Conservation (phyloP, 2,797 vertebrate species). For the Peromyscus nudipes region DNA sequence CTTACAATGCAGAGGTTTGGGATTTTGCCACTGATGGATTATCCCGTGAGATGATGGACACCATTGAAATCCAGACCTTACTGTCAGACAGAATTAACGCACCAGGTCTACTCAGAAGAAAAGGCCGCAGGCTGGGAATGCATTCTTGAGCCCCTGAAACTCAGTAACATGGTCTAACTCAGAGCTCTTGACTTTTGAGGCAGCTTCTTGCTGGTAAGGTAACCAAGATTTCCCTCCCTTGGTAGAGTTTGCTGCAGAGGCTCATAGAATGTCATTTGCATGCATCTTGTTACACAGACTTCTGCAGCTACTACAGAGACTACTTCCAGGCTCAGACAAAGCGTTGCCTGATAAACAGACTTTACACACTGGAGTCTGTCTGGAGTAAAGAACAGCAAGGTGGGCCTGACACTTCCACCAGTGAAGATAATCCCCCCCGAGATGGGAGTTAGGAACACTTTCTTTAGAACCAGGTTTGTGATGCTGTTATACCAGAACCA, state of each 20-base stretch:
- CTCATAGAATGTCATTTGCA: slow-evolving; percentile 90
- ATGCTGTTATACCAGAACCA: slow-evolving; percentile 76
- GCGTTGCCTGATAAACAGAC: slow-evolving; percentile 91
- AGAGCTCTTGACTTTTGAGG: slow-evolving; percentile 86
- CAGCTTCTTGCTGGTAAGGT: slow-evolving; percentile 87
- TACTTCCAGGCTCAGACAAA: slow-evolving; percentile 91
- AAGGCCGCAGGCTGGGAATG: slow-evolving; percentile 88
- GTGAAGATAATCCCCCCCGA: slow-evolving; percentile 89
- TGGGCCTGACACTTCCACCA: slow-evolving; percentile 91
- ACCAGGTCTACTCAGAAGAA: slow-evolving; percentile 88
- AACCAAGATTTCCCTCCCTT: slow-evolving; percentile 79
- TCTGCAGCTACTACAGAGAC: slow-evolving; percentile 63
- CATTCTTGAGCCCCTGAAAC: slow-evolving; percentile 87
- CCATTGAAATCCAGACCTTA: slow-evolving; percentile 80
- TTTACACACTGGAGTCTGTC: slow-evolving; percentile 91
- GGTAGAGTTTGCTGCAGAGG: slow-evolving; percentile 86
- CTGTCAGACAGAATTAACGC: slow-evolving; percentile 88
- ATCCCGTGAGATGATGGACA: slow-evolving; percentile 78
- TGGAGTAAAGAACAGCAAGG: slow-evolving; percentile 91
- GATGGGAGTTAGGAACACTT: slow-evolving; percentile 88
- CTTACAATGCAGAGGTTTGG: slow-evolving; percentile 52
- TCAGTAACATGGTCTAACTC: slow-evolving; percentile 86
- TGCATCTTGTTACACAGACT: slow-evolving; percentile 90
- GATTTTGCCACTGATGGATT: slow-evolving; percentile 78
- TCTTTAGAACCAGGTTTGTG: slow-evolving; percentile 80